A percentile compares a stretch with the other conserved stretches of the same genome.
phyloP scores from a whole-genome alignment of 2,113 vertebrate species.

The Corydoras maculifer region DNA sequence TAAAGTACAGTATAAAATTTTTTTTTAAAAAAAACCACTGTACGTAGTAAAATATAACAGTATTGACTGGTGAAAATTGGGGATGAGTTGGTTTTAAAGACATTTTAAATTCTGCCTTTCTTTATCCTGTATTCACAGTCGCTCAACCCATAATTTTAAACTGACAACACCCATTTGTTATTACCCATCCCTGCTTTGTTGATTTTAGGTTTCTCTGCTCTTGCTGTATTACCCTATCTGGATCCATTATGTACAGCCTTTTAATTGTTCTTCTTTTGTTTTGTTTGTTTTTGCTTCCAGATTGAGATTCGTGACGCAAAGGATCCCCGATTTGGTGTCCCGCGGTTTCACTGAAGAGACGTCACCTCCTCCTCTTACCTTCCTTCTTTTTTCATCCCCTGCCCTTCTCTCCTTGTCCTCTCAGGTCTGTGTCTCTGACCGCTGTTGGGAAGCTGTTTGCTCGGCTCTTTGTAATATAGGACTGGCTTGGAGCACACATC shows the following conservation, averaged over 20 bases:
- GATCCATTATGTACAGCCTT: neutral
- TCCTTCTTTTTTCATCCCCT: neutral
- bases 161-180: neutral
- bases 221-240: neutral
- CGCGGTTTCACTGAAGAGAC: constrained; percentile 54
- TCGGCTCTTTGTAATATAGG: constrained; percentile 49
- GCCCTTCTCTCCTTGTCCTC: constrained; percentile 19
- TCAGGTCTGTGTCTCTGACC: constrained; percentile 48
- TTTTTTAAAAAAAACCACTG: neutral
- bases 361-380: constrained; percentile 13
- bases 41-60: neutral
- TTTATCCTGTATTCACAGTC: constrained; percentile 2
- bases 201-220: constrained; percentile 10
- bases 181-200: constrained; percentile 6
- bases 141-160: constrained; percentile 14
- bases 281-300: constrained; percentile 35
- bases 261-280: constrained; percentile 10
- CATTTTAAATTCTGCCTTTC: neutral
- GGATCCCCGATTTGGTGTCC: constrained; percentile 52
- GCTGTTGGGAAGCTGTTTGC: constrained; percentile 39
- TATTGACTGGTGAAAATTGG: neutral
- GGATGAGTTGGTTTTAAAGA: neutral
- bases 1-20: neutral
- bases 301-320: constrained; percentile 59
- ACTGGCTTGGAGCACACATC: constrained; percentile 40